Percentiles rank a stretch among this genome's conserved stretches.
These are phyloP conservation scores for Ceryle rudis DNA, from an alignment of 2,797 vertebrate genomes.

Conservation along the genomic window DNA sequence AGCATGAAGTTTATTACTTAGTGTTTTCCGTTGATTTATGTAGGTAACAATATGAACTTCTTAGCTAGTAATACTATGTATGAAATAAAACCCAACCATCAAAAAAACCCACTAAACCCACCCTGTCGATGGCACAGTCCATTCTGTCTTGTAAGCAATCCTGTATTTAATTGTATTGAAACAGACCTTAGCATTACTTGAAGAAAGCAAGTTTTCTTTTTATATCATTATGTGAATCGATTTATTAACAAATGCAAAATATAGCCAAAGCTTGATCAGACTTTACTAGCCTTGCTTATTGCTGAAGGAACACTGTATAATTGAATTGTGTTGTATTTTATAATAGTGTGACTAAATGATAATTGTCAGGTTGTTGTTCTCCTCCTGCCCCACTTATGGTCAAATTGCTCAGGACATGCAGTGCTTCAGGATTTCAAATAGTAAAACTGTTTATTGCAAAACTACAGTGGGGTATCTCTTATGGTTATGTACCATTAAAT, in stretches of 20 bases:
- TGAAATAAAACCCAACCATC: background rate
- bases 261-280: background rate
- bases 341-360: background rate
- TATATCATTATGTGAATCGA: background rate
- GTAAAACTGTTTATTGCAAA: background rate
- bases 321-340: background rate
- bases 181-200: conserved; percentile 21
- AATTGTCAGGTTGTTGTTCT: background rate
- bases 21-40: background rate
- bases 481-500: background rate
- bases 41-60: background rate
- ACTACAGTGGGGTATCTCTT: background rate
- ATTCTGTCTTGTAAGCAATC: conserved; percentile 5
- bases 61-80: background rate
- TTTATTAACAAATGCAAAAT: conserved; percentile 51
- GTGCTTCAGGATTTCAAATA: background rate
- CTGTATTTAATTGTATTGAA: conserved; percentile 11
- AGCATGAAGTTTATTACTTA: background rate
- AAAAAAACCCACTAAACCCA: background rate
- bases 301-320: background rate
- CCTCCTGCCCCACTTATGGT: background rate
- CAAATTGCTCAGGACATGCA: background rate
- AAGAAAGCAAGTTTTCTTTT: conserved; percentile 29
- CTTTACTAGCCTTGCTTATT: background rate
- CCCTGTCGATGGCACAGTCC: background rate